Evolutionary conservation across 2,113 vertebrate species (phyloP).

Genomic region (Clarias magur): DNA sequence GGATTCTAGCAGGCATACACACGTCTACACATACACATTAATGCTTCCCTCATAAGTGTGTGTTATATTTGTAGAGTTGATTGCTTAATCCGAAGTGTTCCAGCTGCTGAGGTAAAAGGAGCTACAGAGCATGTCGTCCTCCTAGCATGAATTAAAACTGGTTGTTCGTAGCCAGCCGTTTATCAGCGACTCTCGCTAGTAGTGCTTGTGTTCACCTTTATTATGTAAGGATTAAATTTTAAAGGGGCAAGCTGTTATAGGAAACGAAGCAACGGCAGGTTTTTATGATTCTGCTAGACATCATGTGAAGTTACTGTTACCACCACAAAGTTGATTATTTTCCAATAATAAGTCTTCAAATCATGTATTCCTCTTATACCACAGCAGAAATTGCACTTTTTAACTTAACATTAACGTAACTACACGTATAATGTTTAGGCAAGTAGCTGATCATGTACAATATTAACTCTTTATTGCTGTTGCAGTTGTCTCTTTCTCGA

Average conservation of each 20-base stretch:
- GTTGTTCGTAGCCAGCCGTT: constrained; percentile 9
- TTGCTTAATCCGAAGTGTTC: constrained; percentile 11
- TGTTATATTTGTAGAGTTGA: constrained; percentile 3
- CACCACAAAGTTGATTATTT: not conserved
- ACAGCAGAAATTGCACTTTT: not conserved
- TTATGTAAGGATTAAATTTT: not conserved
- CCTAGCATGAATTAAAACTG: not conserved
- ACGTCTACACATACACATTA: not conserved
- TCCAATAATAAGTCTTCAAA: not conserved
- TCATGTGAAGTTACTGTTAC: not conserved
- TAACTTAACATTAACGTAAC: too few relatives aligned
- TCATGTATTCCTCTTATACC: not conserved
- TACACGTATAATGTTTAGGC: not conserved
- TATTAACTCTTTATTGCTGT: too few relatives aligned
- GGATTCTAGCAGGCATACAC: not conserved
- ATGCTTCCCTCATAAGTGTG: not conserved
- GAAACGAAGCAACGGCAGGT: not conserved
- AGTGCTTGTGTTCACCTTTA: constrained; percentile 6
- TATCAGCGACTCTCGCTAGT: not conserved
- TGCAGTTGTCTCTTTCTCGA: not conserved
- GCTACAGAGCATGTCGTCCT: not conserved
- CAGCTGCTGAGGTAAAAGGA: constrained; percentile 12
- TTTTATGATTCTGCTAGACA: not conserved
- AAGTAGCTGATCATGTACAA: too few relatives aligned
- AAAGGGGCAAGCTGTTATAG: not conserved